Percentiles rank a stretch among this genome's conserved stretches.
These are phyloP conservation scores for Heliconius ismenius DNA, from an alignment of 2,888 invertebrate species.

Conservation along the genomic window DNA sequence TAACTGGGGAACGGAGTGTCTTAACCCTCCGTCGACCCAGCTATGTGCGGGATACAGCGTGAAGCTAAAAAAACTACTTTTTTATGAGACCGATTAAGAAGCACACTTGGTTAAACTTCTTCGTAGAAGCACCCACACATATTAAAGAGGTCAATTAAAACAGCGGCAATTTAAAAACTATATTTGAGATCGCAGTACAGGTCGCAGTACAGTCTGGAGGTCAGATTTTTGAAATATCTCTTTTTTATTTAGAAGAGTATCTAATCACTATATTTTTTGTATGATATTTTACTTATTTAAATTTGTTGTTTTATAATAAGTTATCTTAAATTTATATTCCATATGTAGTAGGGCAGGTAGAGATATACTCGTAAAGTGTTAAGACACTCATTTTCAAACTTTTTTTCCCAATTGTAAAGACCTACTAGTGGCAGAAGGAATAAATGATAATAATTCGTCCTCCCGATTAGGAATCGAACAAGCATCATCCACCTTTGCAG, in stretches of 20 bases:
- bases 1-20: no score
- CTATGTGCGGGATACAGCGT: no score
- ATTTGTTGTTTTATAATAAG: background rate
- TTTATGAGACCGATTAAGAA: background rate
- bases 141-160: constrained; percentile 20
- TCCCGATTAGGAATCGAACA: background rate
- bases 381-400: no score
- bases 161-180: background rate
- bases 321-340: background rate
- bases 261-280: background rate
- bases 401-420: no score
- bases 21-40: no score
- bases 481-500: no score
- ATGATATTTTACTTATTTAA: background rate
- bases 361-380: no score
- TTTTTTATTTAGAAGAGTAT: background rate
- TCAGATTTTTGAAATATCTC: background rate
- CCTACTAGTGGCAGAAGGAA: background rate
- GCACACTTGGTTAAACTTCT: background rate
- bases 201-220: background rate
- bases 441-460: background rate
- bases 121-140: constrained; percentile 5
- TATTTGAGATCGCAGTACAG: background rate
- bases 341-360: no score
- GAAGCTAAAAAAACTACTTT: no score